Conservation (phyloP, 2,888 invertebrate genomes). For the Aphelenchoides bicaudatus region DNA sequence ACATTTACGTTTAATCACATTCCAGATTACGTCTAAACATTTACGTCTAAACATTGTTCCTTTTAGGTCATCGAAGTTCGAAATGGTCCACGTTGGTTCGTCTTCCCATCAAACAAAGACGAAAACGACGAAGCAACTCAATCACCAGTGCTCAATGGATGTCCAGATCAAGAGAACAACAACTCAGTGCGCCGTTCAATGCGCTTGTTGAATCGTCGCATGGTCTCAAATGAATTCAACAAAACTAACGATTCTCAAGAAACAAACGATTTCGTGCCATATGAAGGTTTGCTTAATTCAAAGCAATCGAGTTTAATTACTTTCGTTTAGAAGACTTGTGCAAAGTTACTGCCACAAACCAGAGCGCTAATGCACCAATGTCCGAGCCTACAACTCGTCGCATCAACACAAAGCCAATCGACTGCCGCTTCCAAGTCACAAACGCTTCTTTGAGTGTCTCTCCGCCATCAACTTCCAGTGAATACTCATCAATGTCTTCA, state of each 20-base stretch:
- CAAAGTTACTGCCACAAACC: conserved; percentile 21
- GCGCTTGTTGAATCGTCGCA: neutral
- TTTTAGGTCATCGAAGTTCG: conserved; percentile 46
- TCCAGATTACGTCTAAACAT: too few species aligned
- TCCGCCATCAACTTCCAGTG: neutral
- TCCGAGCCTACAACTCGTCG: conserved; percentile 27
- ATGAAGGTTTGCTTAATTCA: neutral
- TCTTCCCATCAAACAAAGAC: conserved; percentile 39
- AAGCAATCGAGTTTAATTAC: neutral
- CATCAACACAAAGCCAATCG: conserved; percentile 34
- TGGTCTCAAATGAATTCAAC: neutral
- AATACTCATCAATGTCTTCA: conserved; percentile 13
- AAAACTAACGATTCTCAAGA: too few species aligned
- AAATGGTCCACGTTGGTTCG: conserved; percentile 48
- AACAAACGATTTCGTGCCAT: too few species aligned
- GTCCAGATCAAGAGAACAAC: conserved; percentile 25
- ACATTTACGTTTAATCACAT: too few species aligned
- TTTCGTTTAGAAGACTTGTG: conserved; percentile 15
- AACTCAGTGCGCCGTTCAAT: conserved; percentile 1
- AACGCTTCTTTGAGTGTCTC: neutral
- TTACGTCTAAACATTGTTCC: neutral
- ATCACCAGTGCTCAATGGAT: neutral
- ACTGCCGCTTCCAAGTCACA: conserved; percentile 15
- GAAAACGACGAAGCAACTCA: conserved; percentile 14
- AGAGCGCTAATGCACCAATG: conserved; percentile 12